Conservation (phyloP, 2,888 invertebrate species). For the Apamea crenata region DNA sequence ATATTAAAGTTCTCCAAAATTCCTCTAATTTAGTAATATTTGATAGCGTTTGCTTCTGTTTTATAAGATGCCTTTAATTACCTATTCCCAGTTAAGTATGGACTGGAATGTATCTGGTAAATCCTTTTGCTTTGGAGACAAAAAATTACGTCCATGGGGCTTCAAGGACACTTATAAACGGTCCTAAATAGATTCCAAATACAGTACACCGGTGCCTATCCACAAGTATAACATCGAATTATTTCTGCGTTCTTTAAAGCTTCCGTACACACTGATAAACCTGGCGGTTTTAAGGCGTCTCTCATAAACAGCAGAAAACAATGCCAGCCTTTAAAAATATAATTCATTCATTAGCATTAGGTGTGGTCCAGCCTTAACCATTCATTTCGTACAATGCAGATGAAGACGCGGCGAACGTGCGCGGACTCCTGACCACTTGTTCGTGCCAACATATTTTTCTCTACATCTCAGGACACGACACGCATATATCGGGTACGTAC, state of each 20-base stretch:
- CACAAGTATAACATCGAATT: background rate
- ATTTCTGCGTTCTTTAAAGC: background rate
- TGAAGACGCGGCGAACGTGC: slow-evolving; percentile 77
- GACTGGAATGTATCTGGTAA: background rate
- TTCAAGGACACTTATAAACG: background rate
- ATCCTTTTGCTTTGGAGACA: background rate
- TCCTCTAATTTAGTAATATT: background rate
- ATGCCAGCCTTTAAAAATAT: background rate
- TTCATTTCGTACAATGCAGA: slow-evolving; percentile 66
- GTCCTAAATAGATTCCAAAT: background rate
- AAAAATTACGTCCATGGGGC: too few relatives aligned
- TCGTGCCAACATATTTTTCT: slow-evolving; percentile 76
- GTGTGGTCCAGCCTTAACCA: slow-evolving; percentile 42
- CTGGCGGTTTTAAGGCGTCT: background rate
- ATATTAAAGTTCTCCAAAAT: background rate
- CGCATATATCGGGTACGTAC: slow-evolving; percentile 45
- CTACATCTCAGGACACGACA: slow-evolving; percentile 72
- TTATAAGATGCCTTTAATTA: background rate
- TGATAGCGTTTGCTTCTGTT: background rate
- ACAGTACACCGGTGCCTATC: background rate
- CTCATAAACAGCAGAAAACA: background rate
- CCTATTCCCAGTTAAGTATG: background rate
- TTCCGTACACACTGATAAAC: background rate
- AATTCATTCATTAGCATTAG: slow-evolving; percentile 6
- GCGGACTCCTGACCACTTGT: slow-evolving; percentile 69